Evolutionary conservation across 2,797 vertebrate genomes (phyloP).

Genomic region (Lutjanus argentimaculatus): DNA sequence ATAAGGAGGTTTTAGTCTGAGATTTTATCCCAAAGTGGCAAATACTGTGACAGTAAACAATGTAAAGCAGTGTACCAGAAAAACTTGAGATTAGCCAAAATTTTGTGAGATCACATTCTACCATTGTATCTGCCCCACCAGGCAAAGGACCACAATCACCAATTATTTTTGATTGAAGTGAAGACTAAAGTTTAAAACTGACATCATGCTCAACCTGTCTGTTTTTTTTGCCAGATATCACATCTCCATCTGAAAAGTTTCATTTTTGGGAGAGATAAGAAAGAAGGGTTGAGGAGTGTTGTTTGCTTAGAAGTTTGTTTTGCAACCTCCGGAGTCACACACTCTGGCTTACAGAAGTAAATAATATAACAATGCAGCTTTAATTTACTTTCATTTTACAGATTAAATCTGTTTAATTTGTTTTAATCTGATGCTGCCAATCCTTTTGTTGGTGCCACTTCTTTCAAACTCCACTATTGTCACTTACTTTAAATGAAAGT

Average conservation of each 20-base stretch:
- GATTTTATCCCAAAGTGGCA: no score
- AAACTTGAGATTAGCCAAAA: neutral
- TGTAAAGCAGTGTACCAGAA: neutral
- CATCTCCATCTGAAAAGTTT: neutral
- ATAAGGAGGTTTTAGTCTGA: no score
- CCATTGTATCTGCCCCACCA: neutral
- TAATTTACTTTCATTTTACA: slow-evolving; percentile 11
- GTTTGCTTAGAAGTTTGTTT: slow-evolving; percentile 1
- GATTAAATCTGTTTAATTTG: slow-evolving; percentile 22
- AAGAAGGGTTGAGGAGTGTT: neutral
- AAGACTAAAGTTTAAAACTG: neutral
- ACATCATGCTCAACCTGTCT: neutral
- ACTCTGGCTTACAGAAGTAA: neutral
- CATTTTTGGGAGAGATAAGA: neutral
- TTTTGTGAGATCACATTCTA: neutral
- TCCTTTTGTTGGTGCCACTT: neutral
- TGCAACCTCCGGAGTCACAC: neutral
- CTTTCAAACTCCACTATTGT: slow-evolving; percentile 1
- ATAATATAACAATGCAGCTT: slow-evolving; percentile 7
- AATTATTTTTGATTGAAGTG: neutral
- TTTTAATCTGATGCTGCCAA: slow-evolving; percentile 13
- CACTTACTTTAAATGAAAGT: slow-evolving; percentile 3
- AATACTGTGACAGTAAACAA: neutral
- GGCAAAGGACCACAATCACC: neutral
- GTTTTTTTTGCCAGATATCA: neutral